Percentiles rank a stretch among this genome's conserved stretches.
Evolutionary conservation across 2,113 vertebrate species (phyloP).

Genomic region (Saccopteryx leptura): DNA sequence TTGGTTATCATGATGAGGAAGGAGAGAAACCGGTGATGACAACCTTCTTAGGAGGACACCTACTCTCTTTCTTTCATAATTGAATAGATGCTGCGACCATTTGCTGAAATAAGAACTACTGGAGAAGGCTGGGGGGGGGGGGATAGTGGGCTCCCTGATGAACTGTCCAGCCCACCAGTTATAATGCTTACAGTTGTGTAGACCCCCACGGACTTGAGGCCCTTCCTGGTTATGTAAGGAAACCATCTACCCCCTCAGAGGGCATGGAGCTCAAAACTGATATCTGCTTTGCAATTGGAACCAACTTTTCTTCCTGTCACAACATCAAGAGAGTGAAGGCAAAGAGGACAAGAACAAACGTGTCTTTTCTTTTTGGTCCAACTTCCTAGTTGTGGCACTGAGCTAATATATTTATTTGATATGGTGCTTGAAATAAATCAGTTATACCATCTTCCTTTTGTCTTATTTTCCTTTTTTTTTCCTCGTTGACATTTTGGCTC

Average conservation of each 20-base stretch:
- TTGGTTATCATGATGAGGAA: background rate
- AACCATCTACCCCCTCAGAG: background rate
- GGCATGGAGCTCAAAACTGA: background rate
- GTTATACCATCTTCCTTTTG: conserved; percentile 9
- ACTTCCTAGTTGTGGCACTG: conserved; percentile 79
- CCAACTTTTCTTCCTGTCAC: background rate
- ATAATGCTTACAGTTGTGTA: fast-evolving
- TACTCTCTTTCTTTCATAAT: background rate
- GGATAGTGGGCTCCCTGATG: fast-evolving
- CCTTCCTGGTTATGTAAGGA: background rate
- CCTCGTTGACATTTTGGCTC: conserved; percentile 84
- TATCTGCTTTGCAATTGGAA: background rate
- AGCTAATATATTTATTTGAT: conserved; percentile 82
- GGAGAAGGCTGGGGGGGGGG: background rate
- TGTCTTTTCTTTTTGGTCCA: background rate
- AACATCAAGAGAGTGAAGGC: background rate
- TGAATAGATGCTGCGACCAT: background rate
- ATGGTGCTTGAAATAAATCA: conserved; percentile 78
- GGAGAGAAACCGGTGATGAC: background rate
- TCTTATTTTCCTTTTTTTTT: conserved; percentile 55
- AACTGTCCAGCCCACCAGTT: background rate
- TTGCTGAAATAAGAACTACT: background rate
- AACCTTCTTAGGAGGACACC: background rate
- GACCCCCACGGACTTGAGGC: background rate
- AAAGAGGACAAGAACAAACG: background rate